These are phyloP conservation scores for Toxostoma redivivum DNA, from an alignment of 2,113 vertebrate genomes.

Conservation along the genomic window DNA sequence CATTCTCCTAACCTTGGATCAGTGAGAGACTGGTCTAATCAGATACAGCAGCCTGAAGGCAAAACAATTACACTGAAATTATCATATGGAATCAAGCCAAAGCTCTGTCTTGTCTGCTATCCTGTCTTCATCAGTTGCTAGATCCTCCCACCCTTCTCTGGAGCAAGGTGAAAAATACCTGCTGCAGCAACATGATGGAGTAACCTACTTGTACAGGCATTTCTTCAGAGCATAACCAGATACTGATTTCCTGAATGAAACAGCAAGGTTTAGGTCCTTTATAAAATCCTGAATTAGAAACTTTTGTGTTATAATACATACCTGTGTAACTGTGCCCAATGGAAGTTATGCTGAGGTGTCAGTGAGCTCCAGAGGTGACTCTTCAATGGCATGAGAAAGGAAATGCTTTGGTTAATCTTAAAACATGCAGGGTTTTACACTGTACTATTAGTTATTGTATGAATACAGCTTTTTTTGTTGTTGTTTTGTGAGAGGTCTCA, in stretches of 20 bases:
- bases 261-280: background rate
- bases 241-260: background rate
- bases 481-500: background rate
- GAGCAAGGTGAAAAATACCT: constrained; percentile 31
- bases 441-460: background rate
- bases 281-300: background rate
- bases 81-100: constrained; percentile 48
- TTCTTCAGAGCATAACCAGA: background rate
- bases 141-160: constrained; percentile 42
- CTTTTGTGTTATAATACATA: background rate
- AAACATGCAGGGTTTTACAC: background rate
- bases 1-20: constrained; percentile 39
- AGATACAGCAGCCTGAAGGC: constrained; percentile 58
- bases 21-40: constrained; percentile 26
- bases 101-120: constrained; percentile 46
- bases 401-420: background rate
- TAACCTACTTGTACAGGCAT: background rate
- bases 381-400: background rate
- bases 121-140: constrained; percentile 30
- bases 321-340: background rate
- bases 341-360: background rate
- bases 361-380: background rate
- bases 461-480: background rate
- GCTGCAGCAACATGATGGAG: background rate
- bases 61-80: constrained; percentile 61